Evolutionary conservation across 2,113 vertebrate species (phyloP), one percentile per base, ranked within the genome.

Genomic region (Aspidoscelis tigris): DNA sequence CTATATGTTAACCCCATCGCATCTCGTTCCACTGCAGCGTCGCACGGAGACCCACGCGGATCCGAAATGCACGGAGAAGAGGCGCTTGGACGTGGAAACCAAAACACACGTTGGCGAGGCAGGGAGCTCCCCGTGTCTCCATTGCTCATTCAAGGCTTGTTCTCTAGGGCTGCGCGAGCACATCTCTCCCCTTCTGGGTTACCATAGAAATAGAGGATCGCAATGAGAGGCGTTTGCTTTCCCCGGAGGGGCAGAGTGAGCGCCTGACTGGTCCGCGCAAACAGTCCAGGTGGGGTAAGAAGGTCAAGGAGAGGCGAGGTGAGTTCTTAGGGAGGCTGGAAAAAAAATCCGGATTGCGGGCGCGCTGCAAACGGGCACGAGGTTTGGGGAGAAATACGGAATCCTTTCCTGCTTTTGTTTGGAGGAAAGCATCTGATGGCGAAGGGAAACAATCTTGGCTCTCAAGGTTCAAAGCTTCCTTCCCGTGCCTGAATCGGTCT

Each of bases 241-340:
- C 22, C 50, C 66, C 43, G 12, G 50, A 71, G 79, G n/a, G 74
- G 61, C 64, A 33, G 76, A 41, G 61, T 43, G 7, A 79, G 61
- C 6, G 61, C 44, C 58, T 20, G 86, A 75, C 69, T 83, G 81
- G 86, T 39, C 33, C 7, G 26, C 11, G 39, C 39, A 18, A 58
- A 10, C 76, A 55, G 20, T 33, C 33, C 16, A 74, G 76, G 76
- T 47, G 76, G 10, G 70, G 76, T 16, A 4, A 33, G 61, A 39
- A 53, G 81, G 58, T 87, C 86, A 83, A 87, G 76, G 76, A 83
- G 70, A 79, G 86, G 80, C 65, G 80, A 73, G 86, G 80, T 65
- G 80, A 66, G 50, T 26, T 26, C 43, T 8, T 64, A 20, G 72
- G 10, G 14, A 33, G 58, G 53, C 5, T 18, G 70, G 55, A n/a